phyloP scores from a whole-genome alignment of 2,888 invertebrate genomes.

The Tubulanus polymorphus region DNA sequence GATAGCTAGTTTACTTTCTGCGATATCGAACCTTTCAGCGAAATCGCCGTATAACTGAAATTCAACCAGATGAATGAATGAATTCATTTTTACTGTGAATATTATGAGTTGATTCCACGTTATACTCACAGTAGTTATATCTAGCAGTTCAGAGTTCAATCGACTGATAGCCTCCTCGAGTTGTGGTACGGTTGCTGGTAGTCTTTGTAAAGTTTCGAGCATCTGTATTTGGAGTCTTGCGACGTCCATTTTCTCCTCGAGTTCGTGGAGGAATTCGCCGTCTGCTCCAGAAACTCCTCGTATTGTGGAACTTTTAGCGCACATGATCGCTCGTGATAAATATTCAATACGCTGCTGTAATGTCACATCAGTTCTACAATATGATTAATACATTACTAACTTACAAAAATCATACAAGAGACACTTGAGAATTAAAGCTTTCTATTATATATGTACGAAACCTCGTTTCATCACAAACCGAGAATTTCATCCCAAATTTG shows the following conservation, averaged over 20 bases:
- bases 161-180: constrained; percentile 62
- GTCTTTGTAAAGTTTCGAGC: constrained; percentile 63
- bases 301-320: constrained; percentile 72
- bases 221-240: constrained; percentile 59
- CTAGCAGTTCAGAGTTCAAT: constrained; percentile 76
- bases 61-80: too few species aligned
- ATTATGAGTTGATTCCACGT: not conserved
- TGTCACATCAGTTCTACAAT: constrained; percentile 66
- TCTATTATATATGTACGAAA: too few species aligned
- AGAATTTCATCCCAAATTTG: too few species aligned
- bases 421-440: too few species aligned
- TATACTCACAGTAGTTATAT: constrained; percentile 72
- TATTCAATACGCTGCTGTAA: constrained; percentile 82
- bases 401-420: too few species aligned
- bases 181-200: constrained; percentile 47
- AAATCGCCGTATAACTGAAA: constrained; percentile 80
- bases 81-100: not conserved
- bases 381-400: too few species aligned
- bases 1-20: constrained; percentile 92
- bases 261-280: constrained; percentile 77
- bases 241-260: constrained; percentile 86
- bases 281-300: constrained; percentile 60
- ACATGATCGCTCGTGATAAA: constrained; percentile 89
- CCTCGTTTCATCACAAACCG: too few species aligned
- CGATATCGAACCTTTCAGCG: constrained; percentile 82